Percentiles rank a stretch among this genome's conserved stretches.
Conservation (phyloP, 2,888 invertebrate genomes). For the Calliopum simillimum region DNA sequence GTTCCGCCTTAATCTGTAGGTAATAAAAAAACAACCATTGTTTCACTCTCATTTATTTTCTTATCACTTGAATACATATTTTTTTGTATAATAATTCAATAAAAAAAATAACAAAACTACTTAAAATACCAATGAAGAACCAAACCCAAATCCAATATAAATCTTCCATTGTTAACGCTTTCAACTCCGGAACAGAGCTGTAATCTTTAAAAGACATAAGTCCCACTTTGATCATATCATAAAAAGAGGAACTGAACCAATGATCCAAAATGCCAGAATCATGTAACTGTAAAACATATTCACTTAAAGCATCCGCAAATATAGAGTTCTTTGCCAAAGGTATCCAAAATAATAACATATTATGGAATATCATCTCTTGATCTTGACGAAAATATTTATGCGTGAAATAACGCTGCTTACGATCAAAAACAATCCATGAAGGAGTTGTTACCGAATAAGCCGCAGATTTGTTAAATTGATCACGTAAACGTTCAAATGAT, state of each 20-base stretch:
- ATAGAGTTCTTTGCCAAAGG: constrained; percentile 25
- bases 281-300: constrained; percentile 2
- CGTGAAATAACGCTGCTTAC: constrained; percentile 21
- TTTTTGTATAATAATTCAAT: constrained; percentile 13
- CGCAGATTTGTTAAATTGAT: constrained; percentile 19
- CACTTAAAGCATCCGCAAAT: constrained; percentile 19
- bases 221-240: constrained; percentile 26
- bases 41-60: too few relatives aligned
- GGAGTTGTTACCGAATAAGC: not conserved
- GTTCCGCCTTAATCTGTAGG: too few relatives aligned
- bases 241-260: constrained; percentile 21
- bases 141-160: constrained; percentile 18
- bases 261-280: constrained; percentile 19
- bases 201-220: constrained; percentile 17
- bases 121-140: not conserved
- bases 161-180: not conserved
- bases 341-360: constrained; percentile 4
- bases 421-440: constrained; percentile 15
- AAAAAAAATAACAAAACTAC: not conserved
- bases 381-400: constrained; percentile 15
- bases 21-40: too few relatives aligned
- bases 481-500: constrained; percentile 4
- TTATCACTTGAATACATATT: not conserved
- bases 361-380: not conserved
- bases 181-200: not conserved